Base-by-base conservation (phyloP, 2,113 vertebrate genomes). In the Caloenas nicobarica region DNA sequence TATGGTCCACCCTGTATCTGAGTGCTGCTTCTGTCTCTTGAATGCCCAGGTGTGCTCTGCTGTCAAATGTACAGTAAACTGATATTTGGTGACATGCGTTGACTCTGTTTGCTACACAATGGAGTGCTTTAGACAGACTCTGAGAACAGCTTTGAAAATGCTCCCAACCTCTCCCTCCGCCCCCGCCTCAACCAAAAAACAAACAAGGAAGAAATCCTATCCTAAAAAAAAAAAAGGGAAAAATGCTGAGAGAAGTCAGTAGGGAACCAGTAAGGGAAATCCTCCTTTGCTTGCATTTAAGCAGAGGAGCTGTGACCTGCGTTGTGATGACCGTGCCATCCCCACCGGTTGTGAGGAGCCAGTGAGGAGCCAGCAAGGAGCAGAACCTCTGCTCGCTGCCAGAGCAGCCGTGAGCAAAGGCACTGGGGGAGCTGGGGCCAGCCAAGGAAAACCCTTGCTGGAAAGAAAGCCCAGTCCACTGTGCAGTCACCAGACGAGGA, bases 21-120 rank as follows among this genome's bases (percentile, higher is more conserved):
- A 94, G 76, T 22, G 56, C 53, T 9, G 3, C 81, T 89, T 81
- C 84, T 93, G 24, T 58, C 44, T 91, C 89, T 54, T 68, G 69
- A 93, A 83, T 74, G 76, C 53, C 50, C 77, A 94, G 58, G 84
- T 96, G 73, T 13, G 26, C 36, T 89, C 60, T 88, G 72, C 73
- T 86, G 74, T 91, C 92, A 86, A 86, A 71, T 25, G 56, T 69
- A 51, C 12, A 13, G 33, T 71, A 81, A 78, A 57, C 26, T 80
- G 66, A 19, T 80, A 65, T 48, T 58, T 87, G 60, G 25, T 72
- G 86, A 72, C 42, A 18, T 28, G 57, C 3, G 3, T 34, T 82
- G 56, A 7, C 34, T 64, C 33, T 51, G 36, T 80, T 53, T 85
- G 62, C 60, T 79, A 36, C 34, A 42, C 5, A 6, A 33, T 16